phyloP scores from a whole-genome alignment of 2,113 vertebrate species.

The Bujurquina vittata region DNA sequence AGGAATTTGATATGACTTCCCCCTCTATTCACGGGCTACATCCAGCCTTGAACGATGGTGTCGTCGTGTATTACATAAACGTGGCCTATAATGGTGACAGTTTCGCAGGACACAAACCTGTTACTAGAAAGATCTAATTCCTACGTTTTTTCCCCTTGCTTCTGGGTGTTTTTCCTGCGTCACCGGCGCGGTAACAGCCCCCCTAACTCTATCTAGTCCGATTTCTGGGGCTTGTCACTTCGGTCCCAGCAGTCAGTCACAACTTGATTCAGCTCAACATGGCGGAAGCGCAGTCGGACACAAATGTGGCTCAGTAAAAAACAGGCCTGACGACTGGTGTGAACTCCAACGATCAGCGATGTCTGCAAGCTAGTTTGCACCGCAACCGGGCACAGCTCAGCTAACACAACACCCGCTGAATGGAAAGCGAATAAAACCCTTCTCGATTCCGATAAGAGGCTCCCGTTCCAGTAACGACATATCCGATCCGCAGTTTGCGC shows the following conservation, averaged over 20 bases:
- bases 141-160: conserved; percentile 74
- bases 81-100: conserved; percentile 66
- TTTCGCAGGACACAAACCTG: conserved; percentile 59
- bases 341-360: conserved; percentile 43
- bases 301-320: conserved; percentile 54
- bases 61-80: conserved; percentile 77
- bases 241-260: conserved; percentile 79
- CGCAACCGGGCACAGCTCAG: conserved; percentile 39
- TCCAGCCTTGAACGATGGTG: conserved; percentile 73
- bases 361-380: conserved; percentile 40
- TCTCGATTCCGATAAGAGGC: conserved; percentile 36
- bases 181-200: conserved; percentile 84
- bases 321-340: conserved; percentile 27
- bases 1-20: conserved; percentile 82
- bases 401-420: conserved; percentile 66
- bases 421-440: conserved; percentile 60
- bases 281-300: conserved; percentile 77
- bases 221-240: conserved; percentile 79
- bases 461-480: conserved; percentile 47
- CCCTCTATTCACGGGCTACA: conserved; percentile 76
- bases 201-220: conserved; percentile 73
- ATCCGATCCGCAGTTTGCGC: conserved; percentile 44
- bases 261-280: conserved; percentile 82
- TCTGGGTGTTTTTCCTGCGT: conserved; percentile 91
- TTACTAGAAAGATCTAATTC: conserved; percentile 67